Evolutionary conservation across 2,113 vertebrate genomes (phyloP).

Genomic region (human (Homo sapiens)): GRCh38 chr5:120088001-120088500

Average conservation of each 20-base stretch:
- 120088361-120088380: background rate
- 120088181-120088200: background rate
- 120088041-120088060: background rate
- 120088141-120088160: background rate
- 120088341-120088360: background rate
- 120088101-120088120: background rate
- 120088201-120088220: background rate
- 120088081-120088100: background rate
- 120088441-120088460: background rate
- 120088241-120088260: background rate
- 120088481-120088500: background rate
- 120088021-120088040: background rate
- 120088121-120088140: background rate
- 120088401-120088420: background rate
- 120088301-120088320: background rate
- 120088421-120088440: background rate
- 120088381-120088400: background rate
- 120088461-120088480: background rate
- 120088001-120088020: background rate
- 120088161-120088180: background rate
- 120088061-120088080: background rate
- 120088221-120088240: background rate
- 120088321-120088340: slow-evolving; percentile 6
- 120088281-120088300: background rate
- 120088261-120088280: background rate